Evolutionary conservation across 2,888 invertebrate genomes (phyloP).

Genomic region (Mesorhabditis spiculigera): DNA sequence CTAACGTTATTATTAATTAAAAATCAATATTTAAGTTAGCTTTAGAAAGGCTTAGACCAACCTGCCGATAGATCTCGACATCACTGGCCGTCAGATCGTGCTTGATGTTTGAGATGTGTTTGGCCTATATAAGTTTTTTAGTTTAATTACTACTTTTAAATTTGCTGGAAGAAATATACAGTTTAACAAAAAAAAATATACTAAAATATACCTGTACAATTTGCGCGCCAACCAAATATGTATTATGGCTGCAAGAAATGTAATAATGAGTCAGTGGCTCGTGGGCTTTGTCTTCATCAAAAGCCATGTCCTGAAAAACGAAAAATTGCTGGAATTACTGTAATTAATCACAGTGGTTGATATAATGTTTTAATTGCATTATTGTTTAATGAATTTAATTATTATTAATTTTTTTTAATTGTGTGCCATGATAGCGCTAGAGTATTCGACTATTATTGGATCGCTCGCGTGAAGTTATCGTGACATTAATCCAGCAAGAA

Average conservation of each 20-base stretch:
- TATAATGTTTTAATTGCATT: too few relatives aligned
- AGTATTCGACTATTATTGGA: too few relatives aligned
- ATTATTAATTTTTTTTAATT: too few relatives aligned
- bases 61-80: slow-evolving; percentile 93
- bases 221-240: slow-evolving; percentile 36
- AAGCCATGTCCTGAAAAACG: slow-evolving; percentile 67
- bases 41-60: slow-evolving; percentile 6
- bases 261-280: slow-evolving; percentile 49
- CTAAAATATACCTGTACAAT: neutral
- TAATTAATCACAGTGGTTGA: too few relatives aligned
- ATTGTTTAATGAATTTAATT: too few relatives aligned
- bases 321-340: too few relatives aligned
- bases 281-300: slow-evolving; percentile 41
- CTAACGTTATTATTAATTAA: too few relatives aligned
- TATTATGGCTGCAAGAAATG: slow-evolving; percentile 49
- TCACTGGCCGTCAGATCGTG: slow-evolving; percentile 86
- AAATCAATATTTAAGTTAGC: neutral
- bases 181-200: slow-evolving; percentile 10
- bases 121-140: slow-evolving; percentile 22
- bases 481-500: too few relatives aligned
- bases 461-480: too few relatives aligned
- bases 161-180: too few relatives aligned
- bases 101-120: slow-evolving; percentile 12
- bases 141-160: too few relatives aligned
- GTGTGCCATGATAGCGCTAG: too few relatives aligned